Evolutionary conservation across 1,140 invertebrate species (phyloP).

Genomic region (Drosophila punjabiensis): DNA sequence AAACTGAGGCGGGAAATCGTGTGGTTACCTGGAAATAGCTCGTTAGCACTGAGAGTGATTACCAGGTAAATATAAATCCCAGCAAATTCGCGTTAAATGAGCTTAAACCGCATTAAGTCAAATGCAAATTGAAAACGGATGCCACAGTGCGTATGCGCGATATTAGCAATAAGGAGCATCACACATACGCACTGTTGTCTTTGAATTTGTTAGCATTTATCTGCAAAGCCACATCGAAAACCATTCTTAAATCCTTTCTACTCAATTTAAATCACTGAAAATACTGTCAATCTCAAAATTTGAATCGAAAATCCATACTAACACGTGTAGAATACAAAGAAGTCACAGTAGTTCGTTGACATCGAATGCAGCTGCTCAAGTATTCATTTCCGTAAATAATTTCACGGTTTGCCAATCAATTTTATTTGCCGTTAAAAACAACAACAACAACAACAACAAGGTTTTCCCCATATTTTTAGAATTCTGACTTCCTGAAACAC

Average conservation of each 20-base stretch:
- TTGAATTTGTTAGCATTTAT: neutral
- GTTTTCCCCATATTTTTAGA: conserved; percentile 1
- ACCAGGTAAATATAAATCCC: neutral
- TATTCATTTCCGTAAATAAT: conserved; percentile 15
- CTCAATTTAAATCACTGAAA: too few relatives aligned
- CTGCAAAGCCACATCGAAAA: neutral
- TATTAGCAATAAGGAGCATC: neutral
- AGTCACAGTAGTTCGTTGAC: conserved; percentile 10
- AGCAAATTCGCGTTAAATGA: neutral
- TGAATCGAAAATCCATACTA: neutral
- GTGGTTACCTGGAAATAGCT: conserved; percentile 8
- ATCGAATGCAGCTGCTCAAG: conserved; percentile 8
- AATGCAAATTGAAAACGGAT: too few relatives aligned
- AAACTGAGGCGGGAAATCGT: neutral
- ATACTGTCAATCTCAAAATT: neutral
- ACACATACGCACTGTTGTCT: neutral
- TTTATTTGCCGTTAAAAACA: conserved; percentile 7
- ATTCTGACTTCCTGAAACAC: neutral
- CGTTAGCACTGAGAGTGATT: neutral
- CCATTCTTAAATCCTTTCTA: neutral
- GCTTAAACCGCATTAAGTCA: neutral
- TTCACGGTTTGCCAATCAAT: conserved; percentile 26
- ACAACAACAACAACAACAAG: neutral
- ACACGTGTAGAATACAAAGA: neutral
- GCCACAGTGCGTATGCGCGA: neutral